These are phyloP conservation scores for Acronicta psi DNA, from an alignment of 2,888 invertebrate species.

Conservation along the genomic window DNA sequence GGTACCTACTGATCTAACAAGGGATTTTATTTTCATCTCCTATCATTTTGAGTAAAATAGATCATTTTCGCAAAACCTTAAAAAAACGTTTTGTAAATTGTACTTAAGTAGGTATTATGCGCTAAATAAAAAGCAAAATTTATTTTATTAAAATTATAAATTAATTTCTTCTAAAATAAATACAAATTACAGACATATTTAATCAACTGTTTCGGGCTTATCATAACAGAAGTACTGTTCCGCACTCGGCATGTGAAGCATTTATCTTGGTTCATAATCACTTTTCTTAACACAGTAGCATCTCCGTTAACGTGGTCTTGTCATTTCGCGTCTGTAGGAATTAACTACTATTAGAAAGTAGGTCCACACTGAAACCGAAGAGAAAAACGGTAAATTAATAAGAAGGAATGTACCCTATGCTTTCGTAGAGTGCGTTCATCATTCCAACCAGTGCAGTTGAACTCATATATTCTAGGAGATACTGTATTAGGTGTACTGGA, in stretches of 20 bases:
- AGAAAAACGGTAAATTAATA: constrained; percentile 22
- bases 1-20: no score
- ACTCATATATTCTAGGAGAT: background rate
- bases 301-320: background rate
- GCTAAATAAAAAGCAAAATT: no score
- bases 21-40: no score
- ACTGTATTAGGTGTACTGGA: background rate
- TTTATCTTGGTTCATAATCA: background rate
- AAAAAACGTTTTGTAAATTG: no score
- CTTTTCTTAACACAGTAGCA: background rate
- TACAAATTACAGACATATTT: constrained; percentile 3
- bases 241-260: constrained; percentile 2
- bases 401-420: background rate
- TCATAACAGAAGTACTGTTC: background rate
- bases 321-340: constrained; percentile 63
- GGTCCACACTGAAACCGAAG: constrained; percentile 75
- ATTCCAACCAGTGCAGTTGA: background rate
- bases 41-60: no score
- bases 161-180: background rate
- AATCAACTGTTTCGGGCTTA: constrained; percentile 15
- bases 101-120: no score
- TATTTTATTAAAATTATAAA: no score
- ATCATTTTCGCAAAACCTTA: no score
- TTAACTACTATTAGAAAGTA: constrained; percentile 77
- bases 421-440: background rate